Evolutionary conservation across 1,140 invertebrate species (phyloP).

Genomic region (Cylas formicarius): DNA sequence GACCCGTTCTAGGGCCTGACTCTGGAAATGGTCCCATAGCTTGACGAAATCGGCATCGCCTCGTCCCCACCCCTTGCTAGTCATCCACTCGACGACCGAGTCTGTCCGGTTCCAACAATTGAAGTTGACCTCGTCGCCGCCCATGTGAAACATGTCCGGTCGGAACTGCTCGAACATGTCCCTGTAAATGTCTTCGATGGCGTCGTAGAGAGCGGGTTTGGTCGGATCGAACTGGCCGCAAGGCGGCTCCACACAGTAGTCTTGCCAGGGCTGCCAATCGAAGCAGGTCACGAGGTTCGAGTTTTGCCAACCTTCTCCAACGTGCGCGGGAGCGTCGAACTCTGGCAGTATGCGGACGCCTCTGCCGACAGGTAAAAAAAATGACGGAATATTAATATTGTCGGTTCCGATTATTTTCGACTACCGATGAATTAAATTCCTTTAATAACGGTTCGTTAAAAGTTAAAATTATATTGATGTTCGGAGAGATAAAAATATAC

Average conservation of each 20-base stretch:
- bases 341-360: constrained; percentile 75
- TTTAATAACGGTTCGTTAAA: no score
- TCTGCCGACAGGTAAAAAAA: constrained; percentile 32
- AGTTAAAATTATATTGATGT: no score
- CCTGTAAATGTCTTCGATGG: constrained; percentile 50
- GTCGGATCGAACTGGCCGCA: constrained; percentile 80
- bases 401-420: no score
- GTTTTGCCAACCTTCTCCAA: constrained; percentile 80
- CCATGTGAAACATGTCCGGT: constrained; percentile 81
- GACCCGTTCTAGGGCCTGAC: constrained; percentile 53
- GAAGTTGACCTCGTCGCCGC: constrained; percentile 70
- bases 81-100: constrained; percentile 64
- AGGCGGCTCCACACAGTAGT: constrained; percentile 76
- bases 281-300: constrained; percentile 58
- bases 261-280: constrained; percentile 66
- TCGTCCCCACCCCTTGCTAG: constrained; percentile 50
- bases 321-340: constrained; percentile 82
- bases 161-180: constrained; percentile 53
- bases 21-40: constrained; percentile 72
- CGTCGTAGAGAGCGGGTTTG: constrained; percentile 63
- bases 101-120: constrained; percentile 69
- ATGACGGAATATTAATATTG: no score
- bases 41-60: constrained; percentile 58
- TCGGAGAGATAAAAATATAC: no score
- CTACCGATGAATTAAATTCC: no score